phyloP scores from a whole-genome alignment of 2,797 vertebrate species.

The Odontamblyopus lacepedii region DNA sequence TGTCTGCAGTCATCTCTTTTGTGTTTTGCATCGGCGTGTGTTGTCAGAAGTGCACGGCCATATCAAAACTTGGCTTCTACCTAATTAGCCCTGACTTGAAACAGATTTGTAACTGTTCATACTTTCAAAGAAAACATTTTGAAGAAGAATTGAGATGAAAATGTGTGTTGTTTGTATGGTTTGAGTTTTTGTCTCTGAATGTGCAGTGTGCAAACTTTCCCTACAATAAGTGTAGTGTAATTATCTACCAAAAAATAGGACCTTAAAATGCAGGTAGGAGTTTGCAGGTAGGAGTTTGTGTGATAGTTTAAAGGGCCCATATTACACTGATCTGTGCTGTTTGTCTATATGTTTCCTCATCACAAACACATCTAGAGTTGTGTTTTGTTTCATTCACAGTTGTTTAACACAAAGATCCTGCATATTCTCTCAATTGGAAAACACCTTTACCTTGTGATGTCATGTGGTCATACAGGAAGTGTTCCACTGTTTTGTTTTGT shows the following conservation, averaged over 20 bases:
- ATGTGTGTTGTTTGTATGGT: constrained; percentile 12
- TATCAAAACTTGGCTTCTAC: constrained; percentile 13
- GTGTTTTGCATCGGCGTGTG: constrained; percentile 16
- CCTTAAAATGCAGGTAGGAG: neutral
- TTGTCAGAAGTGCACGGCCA: constrained; percentile 37
- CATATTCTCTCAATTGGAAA: no score
- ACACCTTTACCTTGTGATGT: no score
- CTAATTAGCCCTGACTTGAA: constrained; percentile 18
- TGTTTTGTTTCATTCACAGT: no score
- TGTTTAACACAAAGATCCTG: no score
- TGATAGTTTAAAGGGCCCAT: neutral
- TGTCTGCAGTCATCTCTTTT: constrained; percentile 38
- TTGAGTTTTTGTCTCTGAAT: constrained; percentile 1
- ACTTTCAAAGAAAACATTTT: constrained; percentile 16
- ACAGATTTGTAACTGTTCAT: constrained; percentile 17
- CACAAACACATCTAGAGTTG: no score
- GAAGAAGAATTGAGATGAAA: neutral
- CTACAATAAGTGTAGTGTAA: neutral
- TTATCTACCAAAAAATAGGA: neutral
- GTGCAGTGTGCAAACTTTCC: neutral
- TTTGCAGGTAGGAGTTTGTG: neutral
- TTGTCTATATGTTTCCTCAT: no score
- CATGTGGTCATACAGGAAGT: no score
- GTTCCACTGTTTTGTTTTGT: no score
- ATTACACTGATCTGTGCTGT: no score